Evolutionary conservation across 1,140 invertebrate genomes (phyloP).

Genomic region (Drosophila arawakana): DNA sequence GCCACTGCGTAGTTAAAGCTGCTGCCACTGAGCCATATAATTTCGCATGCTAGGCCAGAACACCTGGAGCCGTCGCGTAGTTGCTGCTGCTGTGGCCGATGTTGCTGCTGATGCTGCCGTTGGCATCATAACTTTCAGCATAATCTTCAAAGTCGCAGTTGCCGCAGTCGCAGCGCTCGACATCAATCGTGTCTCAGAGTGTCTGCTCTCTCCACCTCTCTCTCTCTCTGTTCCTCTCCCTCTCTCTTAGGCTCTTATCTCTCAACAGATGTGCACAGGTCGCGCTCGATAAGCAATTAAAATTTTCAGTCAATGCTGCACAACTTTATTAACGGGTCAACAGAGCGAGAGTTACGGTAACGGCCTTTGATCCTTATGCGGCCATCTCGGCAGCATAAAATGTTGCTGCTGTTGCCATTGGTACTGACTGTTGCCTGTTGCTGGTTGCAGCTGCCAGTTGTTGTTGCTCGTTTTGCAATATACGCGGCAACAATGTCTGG

Average conservation of each 20-base stretch:
- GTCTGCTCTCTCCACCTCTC: background rate
- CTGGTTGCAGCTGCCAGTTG: constrained; percentile 20
- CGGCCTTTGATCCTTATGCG: constrained; percentile 68
- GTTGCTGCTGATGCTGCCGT: constrained; percentile 32
- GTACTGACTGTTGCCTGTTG: constrained; percentile 1
- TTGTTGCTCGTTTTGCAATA: constrained; percentile 39
- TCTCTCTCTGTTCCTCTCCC: constrained; percentile 1
- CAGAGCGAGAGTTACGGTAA: constrained; percentile 62
- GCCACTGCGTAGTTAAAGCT: constrained; percentile 72
- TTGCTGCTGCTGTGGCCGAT: constrained; percentile 36
- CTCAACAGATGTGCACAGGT: constrained; percentile 67
- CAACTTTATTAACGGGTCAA: constrained; percentile 76
- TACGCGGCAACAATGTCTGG: constrained; percentile 48
- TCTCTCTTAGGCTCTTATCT: constrained; percentile 54
- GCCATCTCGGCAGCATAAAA: constrained; percentile 34
- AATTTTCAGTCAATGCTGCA: constrained; percentile 70
- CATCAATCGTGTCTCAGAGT: constrained; percentile 68
- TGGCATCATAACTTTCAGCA: constrained; percentile 76
- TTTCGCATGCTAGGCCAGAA: constrained; percentile 72
- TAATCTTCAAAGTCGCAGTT: constrained; percentile 73
- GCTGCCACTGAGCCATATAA: constrained; percentile 70
- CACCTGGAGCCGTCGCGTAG: constrained; percentile 53
- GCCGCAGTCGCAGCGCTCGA: constrained; percentile 72
- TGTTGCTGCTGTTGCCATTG: background rate
- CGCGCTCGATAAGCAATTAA: constrained; percentile 77